Percentiles rank a stretch among this genome's conserved stretches.
These are phyloP conservation scores for Eristalis arbustorum DNA, from an alignment of 2,888 invertebrate genomes.

Conservation along the genomic window DNA sequence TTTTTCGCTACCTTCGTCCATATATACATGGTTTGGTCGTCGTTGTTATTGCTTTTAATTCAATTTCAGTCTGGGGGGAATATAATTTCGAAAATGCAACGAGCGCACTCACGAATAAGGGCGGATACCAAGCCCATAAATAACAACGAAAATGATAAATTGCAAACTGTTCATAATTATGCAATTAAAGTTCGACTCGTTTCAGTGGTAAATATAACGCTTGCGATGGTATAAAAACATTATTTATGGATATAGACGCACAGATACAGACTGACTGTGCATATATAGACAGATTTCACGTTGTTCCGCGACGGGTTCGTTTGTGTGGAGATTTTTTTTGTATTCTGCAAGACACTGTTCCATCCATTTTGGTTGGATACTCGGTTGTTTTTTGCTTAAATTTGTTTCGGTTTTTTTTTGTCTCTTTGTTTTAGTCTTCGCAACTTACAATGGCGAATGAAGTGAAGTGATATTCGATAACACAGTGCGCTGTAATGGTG, in stretches of 20 bases:
- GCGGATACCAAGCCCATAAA: constrained; percentile 73
- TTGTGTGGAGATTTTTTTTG: constrained; percentile 11
- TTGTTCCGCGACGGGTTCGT: constrained; percentile 7
- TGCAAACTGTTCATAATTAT: constrained; percentile 80
- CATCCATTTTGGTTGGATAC: constrained; percentile 11
- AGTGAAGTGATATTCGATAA: constrained; percentile 41
- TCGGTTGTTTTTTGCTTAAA: background rate
- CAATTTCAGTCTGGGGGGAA: constrained; percentile 68
- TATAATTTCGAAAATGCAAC: constrained; percentile 70
- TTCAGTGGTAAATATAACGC: constrained; percentile 71
- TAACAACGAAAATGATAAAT: constrained; percentile 80
- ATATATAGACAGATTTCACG: background rate
- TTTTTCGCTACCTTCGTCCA: constrained; percentile 20
- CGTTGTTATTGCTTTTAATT: constrained; percentile 65
- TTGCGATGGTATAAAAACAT: constrained; percentile 66
- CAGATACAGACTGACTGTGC: constrained; percentile 8
- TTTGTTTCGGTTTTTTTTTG: background rate
- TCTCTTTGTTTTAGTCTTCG: background rate
- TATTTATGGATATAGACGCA: constrained; percentile 57
- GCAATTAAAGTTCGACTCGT: constrained; percentile 80
- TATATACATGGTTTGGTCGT: background rate
- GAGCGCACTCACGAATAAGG: constrained; percentile 72
- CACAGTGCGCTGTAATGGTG: constrained; percentile 36
- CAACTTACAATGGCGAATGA: constrained; percentile 36
- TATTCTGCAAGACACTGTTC: constrained; percentile 53